Base-by-base conservation (phyloP, 2,888 invertebrate genomes). In the Ganaspis brasiliensis region DNA sequence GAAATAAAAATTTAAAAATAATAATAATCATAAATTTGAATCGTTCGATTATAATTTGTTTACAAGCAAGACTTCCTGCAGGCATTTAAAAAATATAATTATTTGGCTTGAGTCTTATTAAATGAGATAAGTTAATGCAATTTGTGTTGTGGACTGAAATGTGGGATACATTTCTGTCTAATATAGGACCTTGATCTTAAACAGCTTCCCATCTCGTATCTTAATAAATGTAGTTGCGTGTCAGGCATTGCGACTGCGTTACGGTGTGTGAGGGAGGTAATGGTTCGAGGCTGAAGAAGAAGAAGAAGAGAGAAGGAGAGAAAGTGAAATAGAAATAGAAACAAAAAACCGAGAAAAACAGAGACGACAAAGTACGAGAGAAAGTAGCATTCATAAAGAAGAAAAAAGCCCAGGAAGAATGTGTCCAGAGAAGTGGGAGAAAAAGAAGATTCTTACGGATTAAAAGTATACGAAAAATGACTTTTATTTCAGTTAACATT, bases 301-400 rank as follows among this genome's bases (percentile, higher is more conserved):
- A 31, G 55, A 57, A 57, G 37, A 19, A 31, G 76, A 35, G 49
- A 57, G 49, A 55, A 55, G 19, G 26, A 52, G 59, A 16, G 71
- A 59, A 40, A 52, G 73, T 16, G 59, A 75, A 81, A 81, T 75
- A 49, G 81, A 72, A 78, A 78, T 74, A 75, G 80, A 21, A 3
- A 52, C 8, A 49, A 19, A 45, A 45, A 6, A 8, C 16, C 21
- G n/a, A 67, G 67, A 67, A 67, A 67, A 31, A 1, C 45, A 10
- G 0, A 56, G 21, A 21, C 10, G 26, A n/a, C 8, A 8, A 57
- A 31, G 2, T 26, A 26, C n/a, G 3, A 31, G 10, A 59, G 14
- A 24, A 21, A 16, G 14, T 24, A n/a, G 10, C 14, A 24, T 52
- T n/a, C 16, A 6, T 6, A 59, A 19, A 59, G 14, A 31, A 31